phyloP scores from a whole-genome alignment of 2,113 vertebrate genomes.

The Cavia aperea region DNA sequence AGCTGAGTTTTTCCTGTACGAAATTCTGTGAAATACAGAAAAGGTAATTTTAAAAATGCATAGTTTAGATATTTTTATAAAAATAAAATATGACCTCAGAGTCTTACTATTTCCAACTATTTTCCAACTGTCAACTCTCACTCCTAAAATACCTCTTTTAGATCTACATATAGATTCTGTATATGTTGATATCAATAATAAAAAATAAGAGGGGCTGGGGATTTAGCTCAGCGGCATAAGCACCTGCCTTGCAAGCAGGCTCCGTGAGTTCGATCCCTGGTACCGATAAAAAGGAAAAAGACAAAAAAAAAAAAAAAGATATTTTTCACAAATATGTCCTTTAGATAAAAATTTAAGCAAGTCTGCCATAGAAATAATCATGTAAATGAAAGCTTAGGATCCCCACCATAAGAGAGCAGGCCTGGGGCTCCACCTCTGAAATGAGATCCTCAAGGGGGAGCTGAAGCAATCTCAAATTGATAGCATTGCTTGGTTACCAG shows the following conservation, averaged over 20 bases:
- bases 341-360: conserved; percentile 41
- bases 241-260: no score
- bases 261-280: no score
- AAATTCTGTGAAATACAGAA: conserved; percentile 84
- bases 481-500: background rate
- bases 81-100: conserved; percentile 34
- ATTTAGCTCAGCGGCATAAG: no score
- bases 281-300: no score
- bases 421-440: background rate
- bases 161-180: conserved; percentile 11
- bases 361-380: conserved; percentile 1
- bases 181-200: conserved; percentile 42
- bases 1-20: conserved; percentile 98
- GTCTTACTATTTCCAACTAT: conserved; percentile 21
- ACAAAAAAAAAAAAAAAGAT: background rate
- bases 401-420: background rate
- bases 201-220: background rate
- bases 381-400: conserved; percentile 18
- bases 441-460: background rate
- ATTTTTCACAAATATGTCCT: background rate
- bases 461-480: background rate
- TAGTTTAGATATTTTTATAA: conserved; percentile 53
- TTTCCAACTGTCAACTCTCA: conserved; percentile 22
- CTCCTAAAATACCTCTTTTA: conserved; percentile 31
- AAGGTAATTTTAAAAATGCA: background rate